Evolutionary conservation across 2,888 invertebrate genomes (phyloP), one percentile per base, ranked within the genome.

Genomic region (Chrysotoxum bicinctum): DNA sequence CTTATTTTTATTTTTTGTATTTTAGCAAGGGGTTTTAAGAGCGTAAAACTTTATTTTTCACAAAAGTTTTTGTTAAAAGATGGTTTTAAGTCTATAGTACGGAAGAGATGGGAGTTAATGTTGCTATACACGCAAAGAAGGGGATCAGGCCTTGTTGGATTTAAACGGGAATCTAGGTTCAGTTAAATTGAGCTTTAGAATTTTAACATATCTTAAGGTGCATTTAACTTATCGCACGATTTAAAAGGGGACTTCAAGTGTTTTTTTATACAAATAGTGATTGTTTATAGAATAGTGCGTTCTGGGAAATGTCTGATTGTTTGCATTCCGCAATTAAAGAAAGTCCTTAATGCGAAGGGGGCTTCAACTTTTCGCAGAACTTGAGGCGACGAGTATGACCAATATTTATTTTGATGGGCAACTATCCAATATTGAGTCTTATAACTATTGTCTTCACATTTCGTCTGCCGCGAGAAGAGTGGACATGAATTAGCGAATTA

Each of bases 1-100:
- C n/a, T n/a, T n/a, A n/a, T 1, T 16, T 21, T 10, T 14, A 8
- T 21, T 35, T 21, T 14, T 21, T 56, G n/a, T n/a, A n/a, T 19
- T n/a, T 43, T 16, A n/a, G 30, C 12, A 12, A 32, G 32, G 64
- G 40, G 14, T 48, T 66, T 54, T 62, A 45, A 40, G 56, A 68
- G 54, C 32, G 62, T 62, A 35, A 69, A 78, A 74, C 79, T 79
- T 83, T 69, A 69, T 78, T 78, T 82, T 68, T 37, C 45, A 40
- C 58, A 72, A 76, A 76, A 16, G 52, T 35, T 77, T 73, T 68
- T 77, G 58, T 45, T 54, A 9, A 50, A 40, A 76, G 16, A 9
- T 64, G 23, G 64, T 35, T 69, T 69, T 21, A 54, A 73, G 72
- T 66, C 43, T 26, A 26, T 26, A 73, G 37, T 48, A 37, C 14